These are phyloP conservation scores for Opisthocomus hoazin DNA, from an alignment of 2,113 vertebrate genomes.

Conservation along the genomic window DNA sequence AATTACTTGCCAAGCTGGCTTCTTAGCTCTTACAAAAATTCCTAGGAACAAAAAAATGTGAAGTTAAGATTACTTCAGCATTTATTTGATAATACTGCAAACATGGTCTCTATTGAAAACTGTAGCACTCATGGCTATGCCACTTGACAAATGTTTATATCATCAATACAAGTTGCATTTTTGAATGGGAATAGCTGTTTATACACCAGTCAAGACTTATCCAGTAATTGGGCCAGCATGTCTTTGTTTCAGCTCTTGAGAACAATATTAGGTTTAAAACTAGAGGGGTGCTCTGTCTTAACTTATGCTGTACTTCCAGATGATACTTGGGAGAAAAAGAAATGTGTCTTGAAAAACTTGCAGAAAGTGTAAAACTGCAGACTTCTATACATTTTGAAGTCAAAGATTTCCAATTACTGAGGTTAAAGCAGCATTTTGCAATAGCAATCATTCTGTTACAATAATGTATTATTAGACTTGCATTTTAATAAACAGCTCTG, in stretches of 20 bases:
- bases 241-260: neutral
- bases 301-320: neutral
- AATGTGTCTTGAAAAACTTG: neutral
- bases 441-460: neutral
- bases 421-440: neutral
- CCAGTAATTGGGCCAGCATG: neutral
- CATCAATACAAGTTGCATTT: neutral
- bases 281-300: neutral
- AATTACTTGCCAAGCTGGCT: constrained; percentile 28
- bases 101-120: neutral
- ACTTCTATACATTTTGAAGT: neutral
- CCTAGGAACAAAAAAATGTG: neutral
- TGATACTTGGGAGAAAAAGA: neutral
- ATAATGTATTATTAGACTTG: neutral
- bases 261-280: neutral
- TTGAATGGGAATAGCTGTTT: neutral
- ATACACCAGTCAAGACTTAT: neutral
- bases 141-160: neutral
- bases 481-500: neutral
- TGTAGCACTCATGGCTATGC: neutral
- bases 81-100: constrained; percentile 6
- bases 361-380: neutral
- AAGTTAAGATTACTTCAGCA: constrained; percentile 4
- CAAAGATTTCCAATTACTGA: neutral
- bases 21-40: neutral